A percentile compares a stretch with the other conserved stretches of the same genome.
phyloP scores from a whole-genome alignment of 2,113 vertebrate genomes.

The Baryphthengus martii region DNA sequence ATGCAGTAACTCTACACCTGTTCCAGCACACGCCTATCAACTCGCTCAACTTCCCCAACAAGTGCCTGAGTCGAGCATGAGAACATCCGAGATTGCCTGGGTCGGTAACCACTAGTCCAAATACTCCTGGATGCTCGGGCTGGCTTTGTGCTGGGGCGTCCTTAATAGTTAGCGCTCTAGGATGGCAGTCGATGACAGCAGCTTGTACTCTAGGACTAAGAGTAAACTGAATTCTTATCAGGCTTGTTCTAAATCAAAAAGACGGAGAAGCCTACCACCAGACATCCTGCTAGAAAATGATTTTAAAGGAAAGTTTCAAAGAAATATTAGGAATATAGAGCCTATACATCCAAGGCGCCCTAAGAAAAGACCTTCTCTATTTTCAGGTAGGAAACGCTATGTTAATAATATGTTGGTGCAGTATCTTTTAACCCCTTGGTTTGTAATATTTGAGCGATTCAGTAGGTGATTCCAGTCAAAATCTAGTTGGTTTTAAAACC shows the following conservation, averaged over 20 bases:
- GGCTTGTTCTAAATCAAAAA: constrained; percentile 69
- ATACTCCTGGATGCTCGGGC: not conserved
- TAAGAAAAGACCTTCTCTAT: constrained; percentile 91
- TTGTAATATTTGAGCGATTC: not conserved
- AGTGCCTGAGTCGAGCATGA: constrained; percentile 73
- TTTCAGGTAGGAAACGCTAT: constrained; percentile 85
- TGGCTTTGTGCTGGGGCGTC: not conserved
- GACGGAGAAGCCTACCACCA: constrained; percentile 79
- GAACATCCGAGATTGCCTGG: constrained; percentile 43
- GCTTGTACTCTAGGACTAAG: constrained; percentile 74
- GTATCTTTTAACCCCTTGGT: not conserved
- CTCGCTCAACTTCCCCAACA: constrained; percentile 82
- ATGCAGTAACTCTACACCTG: constrained; percentile 89
- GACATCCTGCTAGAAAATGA: constrained; percentile 81
- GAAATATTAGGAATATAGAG: constrained; percentile 76
- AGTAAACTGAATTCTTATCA: constrained; percentile 70
- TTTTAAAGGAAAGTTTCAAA: constrained; percentile 82
- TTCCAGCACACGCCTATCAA: constrained; percentile 77
- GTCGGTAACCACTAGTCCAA: not conserved
- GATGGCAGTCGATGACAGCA: constrained; percentile 85
- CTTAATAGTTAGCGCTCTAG: not conserved
- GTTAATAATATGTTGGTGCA: not conserved
- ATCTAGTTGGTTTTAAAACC: not conserved
- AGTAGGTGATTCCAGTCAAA: not conserved
- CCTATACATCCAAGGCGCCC: constrained; percentile 80